phyloP scores from a whole-genome alignment of 2,113 vertebrate species.

The Sciurus niger region DNA sequence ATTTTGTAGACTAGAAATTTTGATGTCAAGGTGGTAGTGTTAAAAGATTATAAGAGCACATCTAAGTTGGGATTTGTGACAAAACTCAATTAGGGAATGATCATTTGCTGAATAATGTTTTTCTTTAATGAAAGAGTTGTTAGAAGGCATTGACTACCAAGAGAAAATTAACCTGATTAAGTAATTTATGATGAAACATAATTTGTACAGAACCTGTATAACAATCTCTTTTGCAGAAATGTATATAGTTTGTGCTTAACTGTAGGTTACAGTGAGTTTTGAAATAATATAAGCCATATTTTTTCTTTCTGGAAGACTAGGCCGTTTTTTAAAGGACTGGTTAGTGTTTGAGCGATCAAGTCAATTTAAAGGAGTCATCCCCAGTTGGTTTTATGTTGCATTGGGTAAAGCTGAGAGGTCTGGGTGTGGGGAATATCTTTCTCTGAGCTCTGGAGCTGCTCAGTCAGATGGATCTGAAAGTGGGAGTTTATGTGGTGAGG shows the following conservation, averaged over 20 bases:
- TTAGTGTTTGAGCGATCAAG: constrained; percentile 45
- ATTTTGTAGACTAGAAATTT: constrained; percentile 40
- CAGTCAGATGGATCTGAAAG: constrained; percentile 68
- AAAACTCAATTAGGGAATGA: neutral
- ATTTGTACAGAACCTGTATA: neutral
- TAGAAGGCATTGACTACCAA: neutral
- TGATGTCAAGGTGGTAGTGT: neutral
- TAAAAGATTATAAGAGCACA: neutral
- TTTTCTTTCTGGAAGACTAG: constrained; percentile 4
- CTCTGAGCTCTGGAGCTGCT: constrained; percentile 60
- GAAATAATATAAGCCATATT: constrained; percentile 3
- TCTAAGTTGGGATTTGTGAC: constrained; percentile 10
- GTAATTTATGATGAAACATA: neutral
- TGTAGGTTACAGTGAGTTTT: constrained; percentile 8
- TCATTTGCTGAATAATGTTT: neutral
- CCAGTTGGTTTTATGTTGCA: neutral
- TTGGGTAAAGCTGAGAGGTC: neutral
- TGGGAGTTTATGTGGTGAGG: constrained; percentile 81
- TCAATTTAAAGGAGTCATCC: constrained; percentile 28
- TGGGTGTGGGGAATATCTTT: constrained; percentile 5
- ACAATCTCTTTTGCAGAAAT: neutral
- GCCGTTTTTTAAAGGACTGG: constrained; percentile 6
- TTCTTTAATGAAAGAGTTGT: neutral
- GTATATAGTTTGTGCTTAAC: neutral
- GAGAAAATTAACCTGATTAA: constrained; percentile 29